Percentiles rank a stretch among this genome's conserved stretches.
Conservation (phyloP, 2,888 invertebrate genomes). For the Parelbella ahira region DNA sequence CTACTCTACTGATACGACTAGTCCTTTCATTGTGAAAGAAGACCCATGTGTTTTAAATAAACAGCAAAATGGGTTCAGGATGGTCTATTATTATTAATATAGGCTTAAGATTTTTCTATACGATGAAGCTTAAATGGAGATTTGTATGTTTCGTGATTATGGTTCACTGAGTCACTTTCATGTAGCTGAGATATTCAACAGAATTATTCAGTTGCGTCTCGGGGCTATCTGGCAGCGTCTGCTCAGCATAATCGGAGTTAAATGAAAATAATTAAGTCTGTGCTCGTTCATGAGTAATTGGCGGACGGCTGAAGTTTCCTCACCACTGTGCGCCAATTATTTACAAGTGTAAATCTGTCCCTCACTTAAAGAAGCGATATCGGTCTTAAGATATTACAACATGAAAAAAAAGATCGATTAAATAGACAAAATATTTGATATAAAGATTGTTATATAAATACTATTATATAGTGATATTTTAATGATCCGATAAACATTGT, state of each 20-base stretch:
- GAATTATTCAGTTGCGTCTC: conserved; percentile 6
- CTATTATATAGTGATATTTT: too few relatives aligned
- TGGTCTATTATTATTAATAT: not conserved
- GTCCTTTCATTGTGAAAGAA: too few relatives aligned
- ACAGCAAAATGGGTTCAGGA: too few relatives aligned
- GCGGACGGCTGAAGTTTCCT: conserved; percentile 11
- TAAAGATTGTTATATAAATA: too few relatives aligned
- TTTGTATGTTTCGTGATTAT: conserved; percentile 3
- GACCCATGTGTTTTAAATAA: too few relatives aligned
- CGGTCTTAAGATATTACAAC: too few relatives aligned
- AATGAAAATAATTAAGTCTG: conserved; percentile 23
- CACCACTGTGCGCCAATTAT: not conserved
- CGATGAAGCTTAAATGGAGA: not conserved
- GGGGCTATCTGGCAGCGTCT: conserved; percentile 7
- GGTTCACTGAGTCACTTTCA: conserved; percentile 8
- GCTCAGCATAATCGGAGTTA: conserved; percentile 14
- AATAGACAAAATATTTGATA: too few relatives aligned
- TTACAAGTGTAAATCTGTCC: not conserved
- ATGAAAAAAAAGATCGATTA: too few relatives aligned
- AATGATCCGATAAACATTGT: too few relatives aligned
- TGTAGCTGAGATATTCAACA: conserved; percentile 9
- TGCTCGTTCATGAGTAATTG: conserved; percentile 16
- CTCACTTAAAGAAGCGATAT: not conserved
- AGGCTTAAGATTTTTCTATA: not conserved
- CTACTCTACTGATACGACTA: too few relatives aligned